A percentile compares a stretch with the other conserved stretches of the same genome.
These are phyloP conservation scores for Tinea semifulvella DNA, from an alignment of 2,888 invertebrate genomes.

Conservation along the genomic window DNA sequence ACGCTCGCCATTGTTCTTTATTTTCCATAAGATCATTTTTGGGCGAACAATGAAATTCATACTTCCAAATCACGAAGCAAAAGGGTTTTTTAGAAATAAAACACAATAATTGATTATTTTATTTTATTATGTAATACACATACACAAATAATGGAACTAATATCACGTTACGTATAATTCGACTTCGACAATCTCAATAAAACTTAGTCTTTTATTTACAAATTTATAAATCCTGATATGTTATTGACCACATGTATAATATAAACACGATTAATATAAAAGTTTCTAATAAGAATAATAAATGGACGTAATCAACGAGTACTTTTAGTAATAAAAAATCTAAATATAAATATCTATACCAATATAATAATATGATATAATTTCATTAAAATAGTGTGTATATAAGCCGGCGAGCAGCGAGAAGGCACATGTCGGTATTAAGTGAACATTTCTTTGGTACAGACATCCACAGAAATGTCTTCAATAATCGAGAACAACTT, in stretches of 20 bases:
- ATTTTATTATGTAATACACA: conserved; percentile 4
- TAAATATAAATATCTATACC: not conserved
- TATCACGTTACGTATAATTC: conserved; percentile 10
- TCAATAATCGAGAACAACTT: not conserved
- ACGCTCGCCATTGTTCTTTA: no score
- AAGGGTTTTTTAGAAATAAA: not conserved
- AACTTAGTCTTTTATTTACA: conserved; percentile 1
- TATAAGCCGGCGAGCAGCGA: not conserved
- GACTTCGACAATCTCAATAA: conserved; percentile 1
- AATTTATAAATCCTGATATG: conserved; percentile 7
- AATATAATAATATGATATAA: not conserved
- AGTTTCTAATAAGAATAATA: not conserved
- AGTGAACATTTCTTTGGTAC: conserved; percentile 9
- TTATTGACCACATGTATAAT: not conserved
- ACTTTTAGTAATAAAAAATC: not conserved
- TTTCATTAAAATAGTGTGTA: not conserved
- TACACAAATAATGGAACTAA: conserved; percentile 10
- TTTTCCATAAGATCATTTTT: no score
- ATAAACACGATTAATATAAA: not conserved
- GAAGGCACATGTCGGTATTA: not conserved
- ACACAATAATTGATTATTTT: not conserved
- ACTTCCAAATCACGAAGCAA: no score
- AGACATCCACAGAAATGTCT: conserved; percentile 4
- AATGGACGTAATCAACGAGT: not conserved
- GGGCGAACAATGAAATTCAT: no score